These are phyloP conservation scores for Apistogramma diplotaenia DNA, from an alignment of 2,113 vertebrate genomes.

Conservation along the genomic window DNA sequence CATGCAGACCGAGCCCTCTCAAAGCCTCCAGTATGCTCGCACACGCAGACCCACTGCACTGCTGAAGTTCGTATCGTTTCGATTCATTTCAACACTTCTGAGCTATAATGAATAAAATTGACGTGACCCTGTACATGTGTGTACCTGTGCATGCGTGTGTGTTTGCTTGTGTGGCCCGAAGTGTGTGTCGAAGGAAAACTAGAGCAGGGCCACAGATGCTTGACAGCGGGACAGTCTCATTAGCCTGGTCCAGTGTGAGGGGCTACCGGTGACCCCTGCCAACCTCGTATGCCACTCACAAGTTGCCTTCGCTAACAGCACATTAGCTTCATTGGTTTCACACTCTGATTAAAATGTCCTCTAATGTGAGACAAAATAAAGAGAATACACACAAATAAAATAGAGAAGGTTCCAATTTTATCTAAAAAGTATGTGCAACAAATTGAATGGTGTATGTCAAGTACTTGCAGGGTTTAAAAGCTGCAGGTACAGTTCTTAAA, in stretches of 20 bases:
- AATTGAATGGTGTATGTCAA: background rate
- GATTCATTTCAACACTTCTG: background rate
- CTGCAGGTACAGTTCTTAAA: background rate
- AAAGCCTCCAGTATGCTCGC: background rate
- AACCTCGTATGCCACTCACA: constrained; percentile 57
- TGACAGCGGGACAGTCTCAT: constrained; percentile 63
- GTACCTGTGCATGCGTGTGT: background rate
- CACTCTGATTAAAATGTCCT: constrained; percentile 4
- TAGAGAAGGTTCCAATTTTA: background rate
- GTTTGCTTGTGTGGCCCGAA: background rate
- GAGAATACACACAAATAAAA: background rate
- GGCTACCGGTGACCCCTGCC: constrained; percentile 39
- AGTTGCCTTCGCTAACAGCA: constrained; percentile 9
- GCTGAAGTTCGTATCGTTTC: background rate
- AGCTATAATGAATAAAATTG: background rate
- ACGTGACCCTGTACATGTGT: background rate
- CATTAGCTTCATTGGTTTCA: constrained; percentile 42
- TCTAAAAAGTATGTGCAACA: background rate
- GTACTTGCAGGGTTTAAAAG: background rate
- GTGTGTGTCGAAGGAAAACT: constrained; percentile 31
- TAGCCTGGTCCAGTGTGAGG: constrained; percentile 54
- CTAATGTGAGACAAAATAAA: background rate
- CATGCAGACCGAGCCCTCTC: background rate
- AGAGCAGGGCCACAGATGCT: constrained; percentile 64
- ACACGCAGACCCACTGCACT: constrained; percentile 7